Conservation (phyloP, 2,797 vertebrate species). For the Austrolebias charrua region DNA sequence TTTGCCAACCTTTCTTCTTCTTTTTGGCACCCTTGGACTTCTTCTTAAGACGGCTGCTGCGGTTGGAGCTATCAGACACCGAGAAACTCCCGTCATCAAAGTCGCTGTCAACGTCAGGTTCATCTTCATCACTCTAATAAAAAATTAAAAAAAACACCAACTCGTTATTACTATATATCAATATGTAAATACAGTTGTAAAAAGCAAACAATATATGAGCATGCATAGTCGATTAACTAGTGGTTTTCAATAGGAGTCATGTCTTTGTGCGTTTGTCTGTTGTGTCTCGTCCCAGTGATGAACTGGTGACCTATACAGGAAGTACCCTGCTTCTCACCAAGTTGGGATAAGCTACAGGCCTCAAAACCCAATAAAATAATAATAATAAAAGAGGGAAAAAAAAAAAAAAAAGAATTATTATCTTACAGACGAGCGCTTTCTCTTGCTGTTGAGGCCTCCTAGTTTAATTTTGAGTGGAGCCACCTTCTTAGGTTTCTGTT, state of each 20-base stretch:
- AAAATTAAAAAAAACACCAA: constrained; percentile 1
- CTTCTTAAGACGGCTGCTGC: constrained; percentile 91
- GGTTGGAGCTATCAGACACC: constrained; percentile 92
- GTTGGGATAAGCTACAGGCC: too few species aligned
- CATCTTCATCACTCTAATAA: constrained; percentile 92
- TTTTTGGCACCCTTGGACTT: constrained; percentile 92
- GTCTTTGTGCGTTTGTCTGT: too few species aligned
- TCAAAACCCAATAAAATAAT: too few species aligned
- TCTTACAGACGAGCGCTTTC: constrained; percentile 95
- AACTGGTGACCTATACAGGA: not conserved
- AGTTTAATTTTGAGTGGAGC: constrained; percentile 97
- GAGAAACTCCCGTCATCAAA: constrained; percentile 93
- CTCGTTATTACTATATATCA: not conserved
- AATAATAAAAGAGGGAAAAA: not conserved
- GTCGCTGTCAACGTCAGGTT: constrained; percentile 93
- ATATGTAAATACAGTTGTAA: too few species aligned
- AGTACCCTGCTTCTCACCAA: too few species aligned
- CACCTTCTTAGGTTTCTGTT: constrained; percentile 96
- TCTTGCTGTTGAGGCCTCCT: constrained; percentile 93
- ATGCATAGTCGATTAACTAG: not conserved
- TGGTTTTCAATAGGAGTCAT: not conserved
- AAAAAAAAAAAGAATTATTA: not conserved
- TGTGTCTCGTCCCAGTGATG: not conserved
- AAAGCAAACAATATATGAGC: not conserved
- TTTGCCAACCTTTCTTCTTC: constrained; percentile 83